Evolutionary conservation across 2,888 invertebrate species (phyloP).

Genomic region (Macrostomum cliftonense): DNA sequence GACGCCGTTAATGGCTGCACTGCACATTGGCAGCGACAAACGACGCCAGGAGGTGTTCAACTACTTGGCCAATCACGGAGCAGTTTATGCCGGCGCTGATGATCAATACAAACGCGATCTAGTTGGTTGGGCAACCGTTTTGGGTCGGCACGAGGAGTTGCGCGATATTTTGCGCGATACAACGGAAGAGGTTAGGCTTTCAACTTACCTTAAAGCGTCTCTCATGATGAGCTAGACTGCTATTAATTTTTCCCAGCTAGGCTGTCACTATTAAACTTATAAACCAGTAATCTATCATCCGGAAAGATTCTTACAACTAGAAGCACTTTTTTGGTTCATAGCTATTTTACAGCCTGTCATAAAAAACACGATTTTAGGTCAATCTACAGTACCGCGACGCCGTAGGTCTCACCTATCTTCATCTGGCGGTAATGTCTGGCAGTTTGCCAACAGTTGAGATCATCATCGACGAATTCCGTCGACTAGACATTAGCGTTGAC

Average conservation of each 20-base stretch:
- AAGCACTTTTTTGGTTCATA: too few relatives aligned
- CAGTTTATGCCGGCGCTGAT: background rate
- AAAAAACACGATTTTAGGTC: too few relatives aligned
- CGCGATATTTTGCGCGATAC: background rate
- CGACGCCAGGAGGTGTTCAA: background rate
- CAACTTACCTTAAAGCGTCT: too few relatives aligned
- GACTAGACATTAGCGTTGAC: constrained; percentile 3
- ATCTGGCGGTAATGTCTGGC: background rate
- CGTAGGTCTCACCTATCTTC: background rate
- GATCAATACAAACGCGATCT: background rate
- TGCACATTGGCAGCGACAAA: background rate
- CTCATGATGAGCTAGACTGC: too few relatives aligned
- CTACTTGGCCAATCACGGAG: background rate
- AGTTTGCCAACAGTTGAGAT: background rate
- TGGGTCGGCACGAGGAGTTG: background rate
- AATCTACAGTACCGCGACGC: background rate
- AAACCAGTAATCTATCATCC: too few relatives aligned
- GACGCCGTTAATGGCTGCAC: background rate
- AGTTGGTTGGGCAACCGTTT: background rate
- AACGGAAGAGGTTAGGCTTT: too few relatives aligned
- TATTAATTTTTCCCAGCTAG: too few relatives aligned
- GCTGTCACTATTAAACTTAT: too few relatives aligned
- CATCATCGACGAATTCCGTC: background rate
- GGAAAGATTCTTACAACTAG: too few relatives aligned
- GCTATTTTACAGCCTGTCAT: too few relatives aligned